Conservation (phyloP, 1,140 invertebrate genomes). For the Drosophila pruinosa region DNA sequence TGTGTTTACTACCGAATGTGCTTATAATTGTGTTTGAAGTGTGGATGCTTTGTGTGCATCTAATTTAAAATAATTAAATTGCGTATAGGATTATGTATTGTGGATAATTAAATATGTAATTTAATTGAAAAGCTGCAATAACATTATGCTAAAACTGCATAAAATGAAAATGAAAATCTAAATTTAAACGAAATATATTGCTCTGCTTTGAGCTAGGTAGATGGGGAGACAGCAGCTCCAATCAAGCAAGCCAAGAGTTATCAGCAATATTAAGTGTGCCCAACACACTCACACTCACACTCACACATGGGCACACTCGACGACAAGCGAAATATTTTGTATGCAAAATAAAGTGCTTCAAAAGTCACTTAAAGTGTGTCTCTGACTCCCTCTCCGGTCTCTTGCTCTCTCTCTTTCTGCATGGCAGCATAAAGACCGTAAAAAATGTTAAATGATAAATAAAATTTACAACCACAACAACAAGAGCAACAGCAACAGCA, state of each 20-base stretch:
- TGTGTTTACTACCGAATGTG: constrained; percentile 41
- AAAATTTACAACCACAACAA: constrained; percentile 81
- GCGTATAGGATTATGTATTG: constrained; percentile 37
- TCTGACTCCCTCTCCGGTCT: constrained; percentile 8
- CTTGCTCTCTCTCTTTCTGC: constrained; percentile 15
- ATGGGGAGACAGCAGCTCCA: constrained; percentile 30
- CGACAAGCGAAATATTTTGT: constrained; percentile 69
- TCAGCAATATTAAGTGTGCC: constrained; percentile 60
- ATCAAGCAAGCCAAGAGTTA: constrained; percentile 42
- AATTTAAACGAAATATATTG: not conserved
- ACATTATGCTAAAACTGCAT: not conserved
- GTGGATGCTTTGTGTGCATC: constrained; percentile 24
- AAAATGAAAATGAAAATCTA: not conserved
- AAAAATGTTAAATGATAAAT: constrained; percentile 82
- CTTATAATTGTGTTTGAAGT: constrained; percentile 23
- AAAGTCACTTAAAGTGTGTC: constrained; percentile 77
- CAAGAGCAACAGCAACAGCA: constrained; percentile 50
- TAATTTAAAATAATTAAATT: constrained; percentile 67
- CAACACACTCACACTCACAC: constrained; percentile 32
- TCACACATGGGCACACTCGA: constrained; percentile 8
- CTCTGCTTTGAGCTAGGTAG: not conserved
- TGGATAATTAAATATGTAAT: constrained; percentile 46
- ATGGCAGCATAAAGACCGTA: constrained; percentile 69
- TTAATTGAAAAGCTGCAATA: constrained; percentile 35
- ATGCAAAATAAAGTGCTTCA: constrained; percentile 80